Evolutionary conservation across 2,888 invertebrate genomes (phyloP).

Genomic region (Dastarcus helophoroides): DNA sequence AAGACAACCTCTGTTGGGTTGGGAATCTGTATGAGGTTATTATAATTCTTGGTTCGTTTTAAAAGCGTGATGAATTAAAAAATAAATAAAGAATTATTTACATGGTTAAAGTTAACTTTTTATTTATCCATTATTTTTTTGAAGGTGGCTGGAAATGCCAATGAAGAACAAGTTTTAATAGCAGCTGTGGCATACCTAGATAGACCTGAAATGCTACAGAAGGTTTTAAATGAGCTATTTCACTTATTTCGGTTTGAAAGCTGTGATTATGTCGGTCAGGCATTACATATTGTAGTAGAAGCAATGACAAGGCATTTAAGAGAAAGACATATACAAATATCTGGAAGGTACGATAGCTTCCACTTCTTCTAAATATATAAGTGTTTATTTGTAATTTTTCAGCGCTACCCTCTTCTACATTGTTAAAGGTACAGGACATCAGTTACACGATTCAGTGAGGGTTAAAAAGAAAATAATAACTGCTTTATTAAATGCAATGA

Average conservation of each 20-base stretch:
- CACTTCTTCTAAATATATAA: too few relatives aligned
- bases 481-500: conserved; percentile 81
- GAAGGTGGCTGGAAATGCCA: conserved; percentile 83
- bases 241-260: conserved; percentile 76
- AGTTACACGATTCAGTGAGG: conserved; percentile 52
- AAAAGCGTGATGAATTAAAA: too few relatives aligned
- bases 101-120: too few relatives aligned
- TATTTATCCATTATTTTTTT: too few relatives aligned
- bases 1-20: too few relatives aligned
- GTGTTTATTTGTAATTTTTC: conserved; percentile 26
- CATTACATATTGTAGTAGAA: conserved; percentile 69
- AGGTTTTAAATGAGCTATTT: conserved; percentile 85
- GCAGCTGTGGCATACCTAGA: conserved; percentile 77
- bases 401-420: conserved; percentile 94
- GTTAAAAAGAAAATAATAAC: conserved; percentile 71
- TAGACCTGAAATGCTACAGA: conserved; percentile 66
- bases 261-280: conserved; percentile 62
- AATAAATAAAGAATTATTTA: too few relatives aligned
- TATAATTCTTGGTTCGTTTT: too few relatives aligned
- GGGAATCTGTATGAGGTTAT: too few relatives aligned
- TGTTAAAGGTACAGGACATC: conserved; percentile 74
- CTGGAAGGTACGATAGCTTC: conserved; percentile 58
- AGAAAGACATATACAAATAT: conserved; percentile 87
- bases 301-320: conserved; percentile 81
- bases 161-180: conserved; percentile 79